Conservation (phyloP, 2,113 vertebrate species). For the Haemorhous mexicanus region DNA sequence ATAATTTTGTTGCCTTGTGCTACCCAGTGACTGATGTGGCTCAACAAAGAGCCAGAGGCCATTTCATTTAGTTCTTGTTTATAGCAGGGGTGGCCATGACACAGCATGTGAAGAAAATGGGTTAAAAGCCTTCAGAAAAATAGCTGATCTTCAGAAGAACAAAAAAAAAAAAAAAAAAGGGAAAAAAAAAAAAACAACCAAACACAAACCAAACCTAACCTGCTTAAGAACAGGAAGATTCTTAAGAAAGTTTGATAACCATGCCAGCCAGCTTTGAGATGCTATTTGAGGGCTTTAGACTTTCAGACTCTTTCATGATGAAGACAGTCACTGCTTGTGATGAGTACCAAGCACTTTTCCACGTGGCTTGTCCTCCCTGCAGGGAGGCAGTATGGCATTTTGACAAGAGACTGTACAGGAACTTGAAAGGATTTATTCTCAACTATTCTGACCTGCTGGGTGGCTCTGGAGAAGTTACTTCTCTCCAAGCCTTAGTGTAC, state of each 20-base stretch:
- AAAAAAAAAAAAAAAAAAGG: rapidly evolving
- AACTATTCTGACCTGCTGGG: not conserved
- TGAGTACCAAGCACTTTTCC: slow-evolving; percentile 56
- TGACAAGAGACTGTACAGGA: not conserved
- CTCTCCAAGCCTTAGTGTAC: not conserved
- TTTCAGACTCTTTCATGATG: not conserved
- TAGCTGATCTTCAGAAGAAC: not conserved
- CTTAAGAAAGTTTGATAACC: slow-evolving; percentile 46
- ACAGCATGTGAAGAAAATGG: not conserved
- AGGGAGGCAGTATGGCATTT: not conserved
- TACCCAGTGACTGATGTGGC: not conserved
- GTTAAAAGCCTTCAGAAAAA: slow-evolving; percentile 36
- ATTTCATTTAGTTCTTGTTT: not conserved
- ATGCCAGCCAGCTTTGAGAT: not conserved
- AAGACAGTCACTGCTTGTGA: not conserved
- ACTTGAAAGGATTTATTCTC: not conserved
- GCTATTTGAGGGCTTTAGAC: not conserved
- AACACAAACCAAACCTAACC: not conserved
- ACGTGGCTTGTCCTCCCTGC: not conserved
- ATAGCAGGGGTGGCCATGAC: not conserved
- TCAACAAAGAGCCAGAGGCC: not conserved
- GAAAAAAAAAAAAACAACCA: not conserved
- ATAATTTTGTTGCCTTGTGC: not conserved
- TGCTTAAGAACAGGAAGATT: not conserved
- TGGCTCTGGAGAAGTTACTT: not conserved